Base-by-base conservation (phyloP, 2,888 invertebrate genomes). In the Erebia epiphron region DNA sequence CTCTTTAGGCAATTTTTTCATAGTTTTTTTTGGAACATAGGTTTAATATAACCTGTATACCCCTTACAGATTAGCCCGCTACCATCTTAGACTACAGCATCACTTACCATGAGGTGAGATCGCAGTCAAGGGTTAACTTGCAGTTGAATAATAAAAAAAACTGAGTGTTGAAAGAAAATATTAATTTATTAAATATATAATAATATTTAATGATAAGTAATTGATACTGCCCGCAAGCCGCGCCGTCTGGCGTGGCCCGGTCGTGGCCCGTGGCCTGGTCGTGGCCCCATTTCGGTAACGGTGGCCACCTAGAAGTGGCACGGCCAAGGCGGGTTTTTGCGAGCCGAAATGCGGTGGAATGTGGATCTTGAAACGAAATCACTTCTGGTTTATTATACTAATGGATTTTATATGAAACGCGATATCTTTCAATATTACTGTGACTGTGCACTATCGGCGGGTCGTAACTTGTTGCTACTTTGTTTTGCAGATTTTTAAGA, bases 291-390 rank as follows among this genome's bases (percentile, higher is more conserved):
- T 69, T 49, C 52, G 11, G 52, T 75, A 75, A 73, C 73, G 75
- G 75, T 72, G 68, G 11, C 13, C 46, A 13, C 11, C 46, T 57
- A 49, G 18, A 60, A 66, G 67, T 67, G 64, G 69, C 50, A 18
- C 61, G 18, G 61, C 43, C 18, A 16, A 43, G 62, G 62, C 46
- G 13, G 26, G 62, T 70, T 73, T 75, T 73, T 70, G 68, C 73
- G 72, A 61, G 56, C 69, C 75, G 62, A 75, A 73, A 70, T 60
- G 54, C 49, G 35, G 10, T 57, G 67, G 72, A 70, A 73, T 73
- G 64, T 67, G 60, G 60, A 50, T 50, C 60, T 63, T 49, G 26
- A 56, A 67, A 65, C 54, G 43, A 64, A 69, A 58, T 69, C 14
- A 67, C 52, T 64, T 52, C 54, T 64, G 41, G 41, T 64, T 41